Conservation (phyloP, 2,888 invertebrate species). For the Drosophila diplacantha region DNA sequence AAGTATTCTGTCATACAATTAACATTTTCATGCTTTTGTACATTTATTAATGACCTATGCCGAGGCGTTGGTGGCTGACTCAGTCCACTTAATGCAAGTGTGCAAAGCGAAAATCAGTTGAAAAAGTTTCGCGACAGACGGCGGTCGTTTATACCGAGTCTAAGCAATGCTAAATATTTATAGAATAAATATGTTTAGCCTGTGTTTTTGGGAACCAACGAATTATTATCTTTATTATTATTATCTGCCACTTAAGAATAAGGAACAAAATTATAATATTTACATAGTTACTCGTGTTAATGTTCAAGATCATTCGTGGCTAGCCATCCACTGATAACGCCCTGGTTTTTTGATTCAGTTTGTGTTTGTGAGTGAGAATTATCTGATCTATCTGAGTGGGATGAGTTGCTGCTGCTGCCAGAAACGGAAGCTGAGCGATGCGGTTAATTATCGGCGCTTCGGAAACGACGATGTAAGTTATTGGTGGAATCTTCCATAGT, state of each 20-base stretch:
- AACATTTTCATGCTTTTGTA: constrained; percentile 6
- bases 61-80: constrained; percentile 12
- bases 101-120: constrained; percentile 43
- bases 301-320: not conserved
- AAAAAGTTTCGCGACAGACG: constrained; percentile 31
- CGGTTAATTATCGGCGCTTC: constrained; percentile 23
- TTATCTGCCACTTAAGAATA: not conserved
- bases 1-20: constrained; percentile 10
- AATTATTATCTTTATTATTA: no score
- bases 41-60: not conserved
- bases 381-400: not conserved
- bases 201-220: not conserved
- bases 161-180: constrained; percentile 19
- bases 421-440: constrained; percentile 40
- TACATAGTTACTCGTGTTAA: constrained; percentile 2
- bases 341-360: constrained; percentile 1
- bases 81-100: constrained; percentile 15
- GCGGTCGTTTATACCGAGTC: constrained; percentile 37
- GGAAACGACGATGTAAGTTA: constrained; percentile 46
- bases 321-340: not conserved
- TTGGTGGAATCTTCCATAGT: not conserved
- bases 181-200: constrained; percentile 21
- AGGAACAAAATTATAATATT: not conserved
- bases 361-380: not conserved
- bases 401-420: constrained; percentile 53